These are phyloP conservation scores for Chirona hameri DNA, from an alignment of 2,888 invertebrate species.

Conservation along the genomic window DNA sequence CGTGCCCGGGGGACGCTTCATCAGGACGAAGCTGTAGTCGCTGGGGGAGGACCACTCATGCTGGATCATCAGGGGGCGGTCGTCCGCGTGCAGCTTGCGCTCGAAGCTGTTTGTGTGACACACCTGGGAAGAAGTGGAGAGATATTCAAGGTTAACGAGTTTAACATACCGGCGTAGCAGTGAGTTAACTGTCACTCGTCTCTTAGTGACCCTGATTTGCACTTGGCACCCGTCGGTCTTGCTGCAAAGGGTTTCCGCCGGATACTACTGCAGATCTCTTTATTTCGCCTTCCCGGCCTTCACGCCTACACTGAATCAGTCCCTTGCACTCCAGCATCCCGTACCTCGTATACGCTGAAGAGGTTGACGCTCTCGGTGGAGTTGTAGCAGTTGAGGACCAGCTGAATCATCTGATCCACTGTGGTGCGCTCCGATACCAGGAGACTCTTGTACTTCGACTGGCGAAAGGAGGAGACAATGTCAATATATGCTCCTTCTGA, in stretches of 20 bases:
- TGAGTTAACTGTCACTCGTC: no score
- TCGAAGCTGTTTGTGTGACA: neutral
- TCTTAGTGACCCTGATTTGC: no score
- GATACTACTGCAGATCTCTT: no score
- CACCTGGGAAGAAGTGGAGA: slow-evolving; percentile 56
- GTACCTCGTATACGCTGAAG: slow-evolving; percentile 39
- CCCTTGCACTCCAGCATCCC: neutral
- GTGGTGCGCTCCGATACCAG: slow-evolving; percentile 85
- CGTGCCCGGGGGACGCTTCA: slow-evolving; percentile 1
- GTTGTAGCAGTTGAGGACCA: slow-evolving; percentile 73
- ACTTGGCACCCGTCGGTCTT: no score
- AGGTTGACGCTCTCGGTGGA: slow-evolving; percentile 34
- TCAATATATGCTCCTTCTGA: no score
- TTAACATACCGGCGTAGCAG: no score
- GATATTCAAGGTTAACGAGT: no score
- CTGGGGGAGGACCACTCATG: neutral
- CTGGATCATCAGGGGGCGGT: neutral
- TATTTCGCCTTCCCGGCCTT: no score
- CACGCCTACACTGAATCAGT: no score
- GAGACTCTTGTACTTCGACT: slow-evolving; percentile 84
- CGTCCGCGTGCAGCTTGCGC: slow-evolving; percentile 9
- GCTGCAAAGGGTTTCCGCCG: no score
- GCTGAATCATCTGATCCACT: slow-evolving; percentile 77
- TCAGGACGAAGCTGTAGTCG: slow-evolving; percentile 9
- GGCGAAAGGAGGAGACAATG: slow-evolving; percentile 30